These are phyloP conservation scores for Synodontis membranacea DNA, from an alignment of 2,113 vertebrate species.

Conservation along the genomic window DNA sequence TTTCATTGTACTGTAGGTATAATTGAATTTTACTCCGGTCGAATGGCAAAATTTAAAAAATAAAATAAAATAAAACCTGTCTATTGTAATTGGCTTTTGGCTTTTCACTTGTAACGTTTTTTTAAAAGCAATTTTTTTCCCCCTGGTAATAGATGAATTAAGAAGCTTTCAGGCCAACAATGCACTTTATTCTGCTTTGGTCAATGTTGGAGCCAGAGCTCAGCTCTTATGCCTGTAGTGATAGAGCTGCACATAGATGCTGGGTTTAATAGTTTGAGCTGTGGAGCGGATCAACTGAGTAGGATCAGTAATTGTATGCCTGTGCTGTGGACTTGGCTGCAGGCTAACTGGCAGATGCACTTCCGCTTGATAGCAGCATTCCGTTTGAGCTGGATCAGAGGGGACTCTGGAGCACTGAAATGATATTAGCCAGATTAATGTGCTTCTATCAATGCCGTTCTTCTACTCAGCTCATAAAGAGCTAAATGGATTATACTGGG, in stretches of 20 bases:
- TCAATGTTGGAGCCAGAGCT: background rate
- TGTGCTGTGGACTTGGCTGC: slow-evolving; percentile 33
- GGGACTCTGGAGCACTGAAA: slow-evolving; percentile 36
- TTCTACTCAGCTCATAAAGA: slow-evolving; percentile 42
- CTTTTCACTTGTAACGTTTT: background rate
- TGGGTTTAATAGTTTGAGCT: slow-evolving; percentile 28
- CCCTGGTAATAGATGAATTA: background rate
- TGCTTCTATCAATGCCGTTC: slow-evolving; percentile 30
- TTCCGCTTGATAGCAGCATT: slow-evolving; percentile 25
- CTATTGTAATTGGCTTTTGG: slow-evolving; percentile 3
- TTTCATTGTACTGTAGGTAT: background rate
- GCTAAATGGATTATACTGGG: slow-evolving; percentile 37
- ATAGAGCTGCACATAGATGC: slow-evolving; percentile 17
- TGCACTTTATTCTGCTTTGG: slow-evolving; percentile 6
- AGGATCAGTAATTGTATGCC: slow-evolving; percentile 43
- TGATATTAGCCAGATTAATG: slow-evolving; percentile 42
- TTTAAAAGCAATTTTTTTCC: background rate
- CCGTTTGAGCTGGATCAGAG: slow-evolving; percentile 41
- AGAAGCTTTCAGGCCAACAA: background rate
- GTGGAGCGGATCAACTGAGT: slow-evolving; percentile 16
- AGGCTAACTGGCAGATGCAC: slow-evolving; percentile 36
- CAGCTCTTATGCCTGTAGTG: slow-evolving; percentile 6
- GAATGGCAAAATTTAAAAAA: background rate
- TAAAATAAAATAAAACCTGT: background rate
- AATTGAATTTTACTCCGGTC: background rate